Conservation (phyloP, 2,113 vertebrate genomes). For the Mohoua ochrocephala region DNA sequence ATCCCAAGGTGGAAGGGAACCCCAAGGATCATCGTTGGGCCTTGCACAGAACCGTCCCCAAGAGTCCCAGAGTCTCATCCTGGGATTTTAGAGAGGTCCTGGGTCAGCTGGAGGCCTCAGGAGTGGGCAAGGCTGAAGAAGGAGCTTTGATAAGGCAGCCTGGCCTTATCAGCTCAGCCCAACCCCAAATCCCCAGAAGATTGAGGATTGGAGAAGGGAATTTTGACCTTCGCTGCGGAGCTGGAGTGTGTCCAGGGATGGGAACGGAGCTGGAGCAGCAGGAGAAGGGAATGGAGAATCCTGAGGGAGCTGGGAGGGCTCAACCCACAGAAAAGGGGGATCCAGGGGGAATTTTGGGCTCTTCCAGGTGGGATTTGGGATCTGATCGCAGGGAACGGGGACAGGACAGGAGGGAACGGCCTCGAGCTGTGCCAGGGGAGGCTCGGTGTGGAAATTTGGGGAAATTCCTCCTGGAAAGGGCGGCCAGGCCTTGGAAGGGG, state of each 20-base stretch:
- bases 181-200: accelerated
- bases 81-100: not conserved
- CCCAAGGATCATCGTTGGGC: not conserved
- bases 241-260: accelerated
- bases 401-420: not conserved
- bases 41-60: not conserved
- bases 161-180: not conserved
- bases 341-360: accelerated
- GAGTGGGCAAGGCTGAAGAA: not conserved
- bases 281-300: not conserved
- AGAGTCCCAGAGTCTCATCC: too few relatives aligned
- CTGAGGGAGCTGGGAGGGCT: too few relatives aligned
- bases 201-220: not conserved
- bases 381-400: not conserved
- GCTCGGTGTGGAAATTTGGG: not conserved
- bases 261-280: not conserved
- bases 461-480: not conserved
- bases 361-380: not conserved
- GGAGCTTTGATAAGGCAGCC: not conserved
- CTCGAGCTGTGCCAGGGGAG: not conserved
- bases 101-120: not conserved
- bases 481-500: not conserved
- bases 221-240: accelerated
- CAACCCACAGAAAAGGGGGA: not conserved
- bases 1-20: not conserved